Percentiles rank a stretch among this genome's conserved stretches.
These are phyloP conservation scores for Diachrysia chrysitis DNA, from an alignment of 2,888 invertebrate species.

Conservation along the genomic window DNA sequence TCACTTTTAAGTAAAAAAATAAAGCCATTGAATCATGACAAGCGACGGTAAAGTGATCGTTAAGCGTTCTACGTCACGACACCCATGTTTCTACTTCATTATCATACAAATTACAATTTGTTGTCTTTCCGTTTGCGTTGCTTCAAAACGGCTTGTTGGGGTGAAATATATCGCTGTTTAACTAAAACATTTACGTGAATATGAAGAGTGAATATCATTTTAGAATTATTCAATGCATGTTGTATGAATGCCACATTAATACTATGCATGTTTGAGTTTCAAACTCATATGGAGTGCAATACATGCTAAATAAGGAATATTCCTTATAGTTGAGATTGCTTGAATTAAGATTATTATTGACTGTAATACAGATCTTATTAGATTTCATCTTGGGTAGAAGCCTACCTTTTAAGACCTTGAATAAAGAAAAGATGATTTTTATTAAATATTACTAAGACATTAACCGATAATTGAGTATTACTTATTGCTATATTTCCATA, in stretches of 20 bases:
- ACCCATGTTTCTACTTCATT: slow-evolving; percentile 77
- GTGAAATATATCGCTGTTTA: slow-evolving; percentile 23
- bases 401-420: too few relatives aligned
- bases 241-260: not conserved
- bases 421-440: too few relatives aligned
- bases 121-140: slow-evolving; percentile 71
- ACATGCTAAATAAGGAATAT: too few relatives aligned
- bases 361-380: too few relatives aligned
- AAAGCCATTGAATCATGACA: slow-evolving; percentile 61
- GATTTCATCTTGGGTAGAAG: too few relatives aligned
- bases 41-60: slow-evolving; percentile 43
- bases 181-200: slow-evolving; percentile 24
- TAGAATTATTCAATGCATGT: slow-evolving; percentile 8
- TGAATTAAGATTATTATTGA: too few relatives aligned
- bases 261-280: not conserved
- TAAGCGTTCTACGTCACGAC: slow-evolving; percentile 65
- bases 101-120: slow-evolving; percentile 85
- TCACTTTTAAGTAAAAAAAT: slow-evolving; percentile 45
- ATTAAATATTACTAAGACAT: too few relatives aligned
- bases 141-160: slow-evolving; percentile 58
- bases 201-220: slow-evolving; percentile 29
- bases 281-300: not conserved
- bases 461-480: too few relatives aligned
- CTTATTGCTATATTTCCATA: too few relatives aligned
- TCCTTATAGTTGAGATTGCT: too few relatives aligned